Base-by-base conservation (phyloP, 2,888 invertebrate genomes). In the Neelides folsomi region DNA sequence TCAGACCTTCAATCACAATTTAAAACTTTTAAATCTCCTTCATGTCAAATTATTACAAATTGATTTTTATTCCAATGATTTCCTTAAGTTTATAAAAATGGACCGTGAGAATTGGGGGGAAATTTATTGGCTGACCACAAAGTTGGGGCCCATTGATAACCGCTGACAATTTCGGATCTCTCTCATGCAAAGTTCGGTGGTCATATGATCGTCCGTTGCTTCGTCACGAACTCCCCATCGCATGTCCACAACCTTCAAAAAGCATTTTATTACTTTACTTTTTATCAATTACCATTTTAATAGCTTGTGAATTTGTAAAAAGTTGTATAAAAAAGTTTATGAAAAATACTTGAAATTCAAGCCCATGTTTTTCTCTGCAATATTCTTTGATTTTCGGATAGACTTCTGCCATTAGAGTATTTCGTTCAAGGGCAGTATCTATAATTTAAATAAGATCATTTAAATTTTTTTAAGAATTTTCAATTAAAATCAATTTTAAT, bases 171-270 rank as follows among this genome's bases (percentile, higher is more conserved):
- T 97, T 71, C 89, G 86, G 57, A 97, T 95, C 74, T 97, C 97
- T 58, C 88, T 80, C 90, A 97, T 94, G 69, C 97, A 97, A 0
- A 97, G 78, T 67, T 94, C 92, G 0, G 95, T 95, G 16, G 95
- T 97, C 94, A 94, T 94, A 74, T 97, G 97, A 79, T 97, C 97
- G 67, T 97, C 95, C 0, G 95, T 97, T 0, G 95, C 94, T 72
- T 95, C 95, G 68, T 97, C 95, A 66, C 95, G 76, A 0, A 95
- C 94, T 5, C 95, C 95, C 95, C 95, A 95, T 67, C 95, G 77
- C 95, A 95, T 95, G 72, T 95, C 95, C 27, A 95, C 95, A 2
- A 95, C 94, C 90, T 90, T 64, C 9, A 61, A 47, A 55, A n/a
- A n/a, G n/a, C n/a, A n/a, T n/a, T n/a, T n/a, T n/a, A n/a, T n/a